Base-by-base conservation (phyloP, 2,888 invertebrate genomes). In the Eristalis intricaria region DNA sequence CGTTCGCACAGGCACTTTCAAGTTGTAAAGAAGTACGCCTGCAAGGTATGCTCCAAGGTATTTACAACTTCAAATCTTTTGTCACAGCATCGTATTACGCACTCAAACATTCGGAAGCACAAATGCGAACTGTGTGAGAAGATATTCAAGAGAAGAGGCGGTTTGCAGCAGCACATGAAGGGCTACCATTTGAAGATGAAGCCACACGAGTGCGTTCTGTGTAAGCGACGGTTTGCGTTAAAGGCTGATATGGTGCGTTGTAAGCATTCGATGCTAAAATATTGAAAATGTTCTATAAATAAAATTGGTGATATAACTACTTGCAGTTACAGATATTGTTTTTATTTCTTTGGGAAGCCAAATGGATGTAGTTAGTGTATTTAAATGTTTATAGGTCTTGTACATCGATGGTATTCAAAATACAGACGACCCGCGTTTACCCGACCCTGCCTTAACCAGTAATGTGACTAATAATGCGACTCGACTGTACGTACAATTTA, bases 181-280 rank as follows among this genome's bases (percentile, higher is more conserved):
- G 93, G 92, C 2, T 92, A 90, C 89, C 93, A 93, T 89, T 89
- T 92, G 84, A 91, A 92, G 84, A 89, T 93, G 2, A 93, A 92
- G 88, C 93, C 92, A 0, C 91, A 91, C 79, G 90, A 90, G 65
- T 93, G 93, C 89, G 89, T 90, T 1, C 90, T 92, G 29, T 93
- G 93, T 86, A 91, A 91, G 78, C 91, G 92, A 80, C 85, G 90
- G 7, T 93, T 91, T 88, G 91, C 93, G 4, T 89, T 93, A 15
- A 93, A 93, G 89, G 91, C 91, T 69, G 93, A 93, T 84, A 92
- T 93, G 92, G 80, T 91, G 70, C 91, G 93, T 26, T 93, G 93
- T 87, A 91, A 91, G 40, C 93, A 93, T 88, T 93, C 93, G 13
- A 89, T 89, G 29, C 88, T 91, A 26, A 85, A 82, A 73, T 38